These are phyloP conservation scores for Physocephala rufipes DNA, from an alignment of 2,888 invertebrate genomes.

Conservation along the genomic window DNA sequence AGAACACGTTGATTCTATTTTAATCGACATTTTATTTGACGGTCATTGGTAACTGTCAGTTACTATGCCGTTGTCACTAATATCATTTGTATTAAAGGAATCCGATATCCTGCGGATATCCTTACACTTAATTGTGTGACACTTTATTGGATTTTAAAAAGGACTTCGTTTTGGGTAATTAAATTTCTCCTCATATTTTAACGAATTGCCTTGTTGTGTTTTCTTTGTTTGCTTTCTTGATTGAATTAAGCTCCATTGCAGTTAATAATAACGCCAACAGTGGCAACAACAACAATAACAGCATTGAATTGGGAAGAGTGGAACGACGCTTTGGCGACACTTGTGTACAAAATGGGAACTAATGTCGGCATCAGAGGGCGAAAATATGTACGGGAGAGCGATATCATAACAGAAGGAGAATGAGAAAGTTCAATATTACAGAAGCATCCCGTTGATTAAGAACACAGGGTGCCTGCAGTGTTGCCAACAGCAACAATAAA, in stretches of 20 bases:
- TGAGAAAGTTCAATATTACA: slow-evolving; percentile 36
- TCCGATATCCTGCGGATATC: slow-evolving; percentile 47
- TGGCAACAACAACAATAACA: slow-evolving; percentile 29
- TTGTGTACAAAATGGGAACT: not conserved
- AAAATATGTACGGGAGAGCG: not conserved
- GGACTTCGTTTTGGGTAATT: slow-evolving; percentile 42
- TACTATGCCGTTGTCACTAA: not conserved
- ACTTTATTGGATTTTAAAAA: slow-evolving; percentile 61
- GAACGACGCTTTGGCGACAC: slow-evolving; percentile 29
- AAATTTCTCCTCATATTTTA: slow-evolving; percentile 24
- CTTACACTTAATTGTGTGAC: slow-evolving; percentile 58
- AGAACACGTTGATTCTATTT: not conserved
- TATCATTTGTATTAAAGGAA: not conserved
- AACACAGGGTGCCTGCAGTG: slow-evolving; percentile 49
- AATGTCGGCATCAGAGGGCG: not conserved
- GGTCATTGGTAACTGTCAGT: not conserved
- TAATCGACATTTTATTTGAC: not conserved
- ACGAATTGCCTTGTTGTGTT: not conserved
- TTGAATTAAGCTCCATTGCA: slow-evolving; percentile 36
- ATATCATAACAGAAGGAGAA: not conserved
- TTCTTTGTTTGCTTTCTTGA: slow-evolving; percentile 20
- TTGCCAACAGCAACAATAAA: slow-evolving; percentile 29
- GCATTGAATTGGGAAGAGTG: not conserved
- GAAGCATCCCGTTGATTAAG: slow-evolving; percentile 48
- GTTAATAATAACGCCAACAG: slow-evolving; percentile 33